Base-by-base conservation (phyloP, 2,113 vertebrate species). In the Circaetus gallicus region DNA sequence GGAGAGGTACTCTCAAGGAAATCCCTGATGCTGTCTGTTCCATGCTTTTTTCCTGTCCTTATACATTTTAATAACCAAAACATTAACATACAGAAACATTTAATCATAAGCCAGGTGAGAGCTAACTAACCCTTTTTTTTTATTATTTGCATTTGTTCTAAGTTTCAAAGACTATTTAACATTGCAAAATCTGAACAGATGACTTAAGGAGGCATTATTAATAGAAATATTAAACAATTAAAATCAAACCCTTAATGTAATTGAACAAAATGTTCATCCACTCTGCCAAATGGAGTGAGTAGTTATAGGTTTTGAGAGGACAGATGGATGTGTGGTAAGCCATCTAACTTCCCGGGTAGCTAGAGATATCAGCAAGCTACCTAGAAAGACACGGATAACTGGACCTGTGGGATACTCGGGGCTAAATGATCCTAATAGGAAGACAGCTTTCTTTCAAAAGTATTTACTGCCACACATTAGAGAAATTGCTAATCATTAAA, bases 191-290 rank as follows among this genome's bases (percentile, higher is more conserved):
- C 77, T 80, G 50, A 86, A 94, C 67, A 91, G 89, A 96, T 95
- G 38, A 94, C 84, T 98, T 95, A 94, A 96, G 71, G 55, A 89
- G 85, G 92, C 55, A 43, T 95, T 97, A 95, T 97, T 97, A 97
- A 97, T 95, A 79, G 82, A 93, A 94, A 90, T 97, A 97, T 95
- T 95, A 97, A 95, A 95, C 90, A 97, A 97, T 97, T 97, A 95
- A 96, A 97, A 95, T 83, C 53, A 94, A 91, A 93, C 79, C 49
- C 80, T 92, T 90, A 95, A 90, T 83, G 36, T 90, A 97, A 93
- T 94, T 85, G 95, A 97, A 94, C 52, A 82, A 95, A 97, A 85
- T 94, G 58, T 90, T 97, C 89, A 91, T 71, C 36, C 47, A 87
- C 25, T 11, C 16, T 82, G 95, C 52, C 92, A 97, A 96, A 93